Conservation (phyloP, 2,888 invertebrate genomes). For the Macaria notata region DNA sequence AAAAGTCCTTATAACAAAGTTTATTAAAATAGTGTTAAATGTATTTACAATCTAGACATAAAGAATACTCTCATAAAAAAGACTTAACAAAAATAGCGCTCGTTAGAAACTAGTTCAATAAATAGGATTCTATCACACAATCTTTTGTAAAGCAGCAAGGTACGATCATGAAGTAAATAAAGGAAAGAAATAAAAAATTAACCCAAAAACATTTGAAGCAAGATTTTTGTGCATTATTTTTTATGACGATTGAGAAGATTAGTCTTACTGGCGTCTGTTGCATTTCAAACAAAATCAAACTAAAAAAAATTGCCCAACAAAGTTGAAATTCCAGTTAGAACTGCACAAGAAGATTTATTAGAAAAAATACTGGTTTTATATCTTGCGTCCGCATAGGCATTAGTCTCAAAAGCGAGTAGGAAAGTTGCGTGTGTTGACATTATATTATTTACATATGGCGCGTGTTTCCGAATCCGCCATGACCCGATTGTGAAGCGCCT, state of each 20-base stretch:
- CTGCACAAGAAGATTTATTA: not conserved
- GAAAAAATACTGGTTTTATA: slow-evolving; percentile 26
- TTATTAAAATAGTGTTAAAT: slow-evolving; percentile 55
- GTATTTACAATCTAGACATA: slow-evolving; percentile 55
- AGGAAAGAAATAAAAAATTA: not conserved
- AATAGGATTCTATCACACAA: slow-evolving; percentile 44
- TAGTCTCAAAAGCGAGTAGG: slow-evolving; percentile 41
- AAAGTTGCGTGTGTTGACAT: slow-evolving; percentile 25
- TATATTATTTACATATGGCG: slow-evolving; percentile 90
- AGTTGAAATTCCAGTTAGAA: not conserved
- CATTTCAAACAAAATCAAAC: no score
- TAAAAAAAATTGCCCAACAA: no score
- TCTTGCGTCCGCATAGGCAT: slow-evolving; percentile 27
- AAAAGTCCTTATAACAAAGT: slow-evolving; percentile 50
- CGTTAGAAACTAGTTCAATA: slow-evolving; percentile 37
- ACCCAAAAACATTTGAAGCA: slow-evolving; percentile 1
- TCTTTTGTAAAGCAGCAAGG: slow-evolving; percentile 33
- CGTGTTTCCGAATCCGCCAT: slow-evolving; percentile 95
- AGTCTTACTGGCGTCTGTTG: no score
- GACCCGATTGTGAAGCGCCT: slow-evolving; percentile 95
- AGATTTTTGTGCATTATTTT: no score
- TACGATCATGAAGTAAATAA: slow-evolving; percentile 2
- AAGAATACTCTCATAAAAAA: slow-evolving; percentile 44
- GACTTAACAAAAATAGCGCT: slow-evolving; percentile 53
- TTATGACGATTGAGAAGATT: no score